Evolutionary conservation across 2,888 invertebrate species (phyloP).

Genomic region (Malacosoma neustria): DNA sequence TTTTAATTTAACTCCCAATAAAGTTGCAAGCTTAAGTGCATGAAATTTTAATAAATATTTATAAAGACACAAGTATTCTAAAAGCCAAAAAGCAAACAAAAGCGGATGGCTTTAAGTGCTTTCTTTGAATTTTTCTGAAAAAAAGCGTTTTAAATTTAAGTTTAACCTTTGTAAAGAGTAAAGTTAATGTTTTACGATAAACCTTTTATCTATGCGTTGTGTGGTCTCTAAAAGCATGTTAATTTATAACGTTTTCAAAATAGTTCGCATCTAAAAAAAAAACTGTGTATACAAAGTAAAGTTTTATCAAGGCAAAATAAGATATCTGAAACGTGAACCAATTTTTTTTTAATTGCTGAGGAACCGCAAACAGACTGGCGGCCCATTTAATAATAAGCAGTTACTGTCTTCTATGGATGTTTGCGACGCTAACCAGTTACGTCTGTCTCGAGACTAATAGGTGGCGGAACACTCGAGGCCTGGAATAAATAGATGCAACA

Average conservation of each 20-base stretch:
- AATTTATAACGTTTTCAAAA: background rate
- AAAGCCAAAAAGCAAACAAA: background rate
- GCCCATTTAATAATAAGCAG: background rate
- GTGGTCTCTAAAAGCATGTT: constrained; percentile 19
- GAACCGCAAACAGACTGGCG: background rate
- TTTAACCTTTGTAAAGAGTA: constrained; percentile 12
- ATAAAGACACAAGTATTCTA: background rate
- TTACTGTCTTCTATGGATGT: background rate
- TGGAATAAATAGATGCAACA: too few species aligned
- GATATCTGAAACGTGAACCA: too few species aligned
- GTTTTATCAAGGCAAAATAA: too few species aligned
- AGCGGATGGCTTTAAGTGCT: background rate
- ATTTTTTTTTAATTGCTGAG: background rate
- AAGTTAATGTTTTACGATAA: constrained; percentile 21
- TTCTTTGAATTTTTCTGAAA: background rate
- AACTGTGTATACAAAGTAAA: background rate
- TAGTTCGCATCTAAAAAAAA: background rate
- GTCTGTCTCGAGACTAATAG: too few species aligned
- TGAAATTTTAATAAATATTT: background rate
- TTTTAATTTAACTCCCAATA: background rate
- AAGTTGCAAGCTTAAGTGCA: background rate
- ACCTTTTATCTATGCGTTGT: constrained; percentile 18
- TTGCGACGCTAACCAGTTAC: background rate
- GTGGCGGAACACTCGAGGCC: too few species aligned
- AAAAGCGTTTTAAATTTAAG: background rate